Evolutionary conservation across 2,113 vertebrate genomes (phyloP).

Genomic region (Eurystomus gularis): DNA sequence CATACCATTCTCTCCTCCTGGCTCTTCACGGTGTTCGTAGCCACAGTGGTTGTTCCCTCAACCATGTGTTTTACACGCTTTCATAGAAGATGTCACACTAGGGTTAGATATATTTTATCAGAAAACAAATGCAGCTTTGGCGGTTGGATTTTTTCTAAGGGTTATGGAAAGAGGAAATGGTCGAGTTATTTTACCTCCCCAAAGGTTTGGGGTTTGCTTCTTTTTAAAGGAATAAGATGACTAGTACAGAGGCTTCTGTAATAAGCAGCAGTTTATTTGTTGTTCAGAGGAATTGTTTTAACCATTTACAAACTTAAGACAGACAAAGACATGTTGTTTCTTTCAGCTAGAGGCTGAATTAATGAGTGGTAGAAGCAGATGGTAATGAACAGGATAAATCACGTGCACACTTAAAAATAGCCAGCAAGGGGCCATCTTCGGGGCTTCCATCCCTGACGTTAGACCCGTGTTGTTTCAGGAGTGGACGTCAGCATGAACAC

Average conservation of each 20-base stretch:
- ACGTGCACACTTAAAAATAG: background rate
- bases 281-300: background rate
- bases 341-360: background rate
- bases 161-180: background rate
- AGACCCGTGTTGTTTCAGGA: constrained; percentile 72
- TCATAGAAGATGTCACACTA: background rate
- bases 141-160: background rate
- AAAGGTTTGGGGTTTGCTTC: background rate
- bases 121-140: background rate
- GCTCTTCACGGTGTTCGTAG: background rate
- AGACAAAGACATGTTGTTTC: background rate
- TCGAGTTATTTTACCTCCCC: background rate
- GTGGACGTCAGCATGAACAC: constrained; percentile 99
- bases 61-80: background rate
- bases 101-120: background rate
- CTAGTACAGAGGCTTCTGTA: background rate
- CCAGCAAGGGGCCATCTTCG: background rate
- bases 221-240: background rate
- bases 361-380: background rate
- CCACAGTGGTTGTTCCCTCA: background rate
- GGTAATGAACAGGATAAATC: background rate
- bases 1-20: fast-evolving
- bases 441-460: background rate
- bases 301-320: background rate
- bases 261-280: background rate